Conservation (phyloP, 2,888 invertebrate species). For the Aelia acuminata region DNA sequence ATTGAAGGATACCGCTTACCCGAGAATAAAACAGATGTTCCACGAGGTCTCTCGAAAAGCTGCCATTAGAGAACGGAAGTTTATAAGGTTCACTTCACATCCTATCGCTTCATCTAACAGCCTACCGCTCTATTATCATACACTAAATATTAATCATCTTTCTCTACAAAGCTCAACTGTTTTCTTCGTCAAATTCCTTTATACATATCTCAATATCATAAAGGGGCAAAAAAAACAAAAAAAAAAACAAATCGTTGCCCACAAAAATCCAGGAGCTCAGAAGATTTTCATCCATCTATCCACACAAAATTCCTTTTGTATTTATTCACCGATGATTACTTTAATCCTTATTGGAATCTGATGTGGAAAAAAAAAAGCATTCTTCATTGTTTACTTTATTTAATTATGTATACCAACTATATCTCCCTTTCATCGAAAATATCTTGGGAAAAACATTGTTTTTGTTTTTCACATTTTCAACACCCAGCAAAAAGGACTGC, state of each 20-base stretch:
- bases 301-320: no score
- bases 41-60: neutral
- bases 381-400: no score
- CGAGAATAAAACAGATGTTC: slow-evolving; percentile 32
- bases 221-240: no score
- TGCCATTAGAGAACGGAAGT: slow-evolving; percentile 43
- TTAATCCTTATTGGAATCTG: no score
- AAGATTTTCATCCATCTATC: neutral
- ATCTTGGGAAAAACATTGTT: no score
- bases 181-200: neutral
- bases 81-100: slow-evolving; percentile 29
- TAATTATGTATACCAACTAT: no score
- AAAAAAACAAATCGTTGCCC: neutral
- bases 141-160: slow-evolving; percentile 37
- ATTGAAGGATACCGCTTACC: neutral
- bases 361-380: no score
- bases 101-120: slow-evolving; percentile 21
- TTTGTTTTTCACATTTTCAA: no score
- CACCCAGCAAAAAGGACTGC: no score
- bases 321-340: no score
- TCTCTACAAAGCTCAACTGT: slow-evolving; percentile 23
- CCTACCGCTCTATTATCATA: slow-evolving; percentile 28
- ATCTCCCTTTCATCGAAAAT: no score
- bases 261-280: neutral
- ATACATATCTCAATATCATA: neutral